These are phyloP conservation scores for Pteropus alecto DNA, from an alignment of 2,113 vertebrate species.

Conservation along the genomic window DNA sequence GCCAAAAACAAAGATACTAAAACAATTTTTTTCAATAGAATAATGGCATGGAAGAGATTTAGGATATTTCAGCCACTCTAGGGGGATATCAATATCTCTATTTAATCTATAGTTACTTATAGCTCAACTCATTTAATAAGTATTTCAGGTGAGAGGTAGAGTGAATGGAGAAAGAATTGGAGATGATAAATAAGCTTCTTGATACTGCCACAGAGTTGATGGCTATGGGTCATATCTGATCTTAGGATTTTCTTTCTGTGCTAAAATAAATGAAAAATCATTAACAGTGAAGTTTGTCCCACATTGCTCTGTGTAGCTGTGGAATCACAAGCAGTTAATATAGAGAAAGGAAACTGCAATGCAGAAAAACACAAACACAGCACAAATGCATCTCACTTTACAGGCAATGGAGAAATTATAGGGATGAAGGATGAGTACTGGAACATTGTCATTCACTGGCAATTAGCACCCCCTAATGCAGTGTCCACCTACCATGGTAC, in stretches of 20 bases:
- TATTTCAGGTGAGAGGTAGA: not conserved
- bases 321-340: conserved; percentile 19
- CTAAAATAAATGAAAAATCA: not conserved
- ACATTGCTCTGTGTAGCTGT: not conserved
- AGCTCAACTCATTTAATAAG: not conserved
- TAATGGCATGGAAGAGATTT: not conserved
- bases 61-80: not conserved
- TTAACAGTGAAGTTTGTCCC: not conserved
- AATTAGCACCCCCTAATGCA: not conserved
- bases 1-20: not conserved
- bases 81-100: not conserved
- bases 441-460: not conserved
- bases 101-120: not conserved
- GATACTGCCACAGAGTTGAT: not conserved
- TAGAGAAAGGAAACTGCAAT: not conserved
- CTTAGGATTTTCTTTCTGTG: not conserved
- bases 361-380: not conserved
- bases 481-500: not conserved
- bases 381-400: not conserved
- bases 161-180: not conserved
- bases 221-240: not conserved
- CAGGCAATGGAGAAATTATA: not conserved
- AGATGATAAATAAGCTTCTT: not conserved
- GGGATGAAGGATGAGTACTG: not conserved
- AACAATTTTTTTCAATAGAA: not conserved